These are phyloP conservation scores for Paragorgia papillata DNA, from an alignment of 92 coral and sea anemone species.

Conservation along the genomic window DNA sequence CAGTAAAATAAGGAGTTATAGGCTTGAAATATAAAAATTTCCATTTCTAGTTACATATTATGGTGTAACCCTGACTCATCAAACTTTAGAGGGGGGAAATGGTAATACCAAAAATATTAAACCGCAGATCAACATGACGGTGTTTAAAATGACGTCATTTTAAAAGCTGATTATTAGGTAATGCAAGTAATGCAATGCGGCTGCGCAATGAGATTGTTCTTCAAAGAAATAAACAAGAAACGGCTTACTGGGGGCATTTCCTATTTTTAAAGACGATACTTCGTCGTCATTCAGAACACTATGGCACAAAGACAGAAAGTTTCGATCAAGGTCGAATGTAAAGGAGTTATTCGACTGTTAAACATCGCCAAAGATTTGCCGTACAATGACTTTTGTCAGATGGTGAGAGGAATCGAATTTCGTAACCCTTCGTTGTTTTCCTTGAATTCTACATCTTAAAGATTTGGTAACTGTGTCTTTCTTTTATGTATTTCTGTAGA, in stretches of 20 bases:
- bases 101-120: no score
- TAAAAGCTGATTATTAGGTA: background rate
- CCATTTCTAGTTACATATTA: no score
- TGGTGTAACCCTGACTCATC: no score
- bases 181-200: background rate
- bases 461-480: background rate
- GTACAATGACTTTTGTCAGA: slow-evolving; percentile 5
- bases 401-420: slow-evolving; percentile 6
- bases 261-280: background rate
- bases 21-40: no score
- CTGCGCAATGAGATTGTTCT: background rate
- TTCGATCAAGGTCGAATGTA: slow-evolving; percentile 17
- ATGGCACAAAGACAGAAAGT: slow-evolving; percentile 21
- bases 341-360: slow-evolving; percentile 26
- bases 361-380: background rate
- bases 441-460: background rate
- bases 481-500: background rate
- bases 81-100: no score
- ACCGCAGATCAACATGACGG: no score
- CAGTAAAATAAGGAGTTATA: no score
- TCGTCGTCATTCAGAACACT: background rate
- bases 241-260: background rate
- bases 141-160: background rate
- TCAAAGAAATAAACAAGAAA: background rate
- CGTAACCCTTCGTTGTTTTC: background rate